These are phyloP conservation scores for Sylvia atricapilla DNA, from an alignment of 2,113 vertebrate genomes.

Conservation along the genomic window DNA sequence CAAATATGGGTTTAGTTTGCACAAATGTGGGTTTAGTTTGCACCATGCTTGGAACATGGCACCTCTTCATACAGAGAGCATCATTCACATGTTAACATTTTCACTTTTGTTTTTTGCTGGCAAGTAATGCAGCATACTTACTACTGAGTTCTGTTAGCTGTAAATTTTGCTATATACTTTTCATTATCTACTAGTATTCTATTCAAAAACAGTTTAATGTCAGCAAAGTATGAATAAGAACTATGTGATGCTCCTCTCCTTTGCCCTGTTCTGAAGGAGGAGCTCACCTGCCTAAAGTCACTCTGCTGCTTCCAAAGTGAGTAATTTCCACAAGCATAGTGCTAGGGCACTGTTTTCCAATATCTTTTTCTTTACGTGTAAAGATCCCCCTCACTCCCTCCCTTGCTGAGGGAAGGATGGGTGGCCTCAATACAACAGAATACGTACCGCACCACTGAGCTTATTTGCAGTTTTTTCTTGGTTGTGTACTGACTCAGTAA, in stretches of 20 bases:
- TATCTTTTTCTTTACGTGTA: not conserved
- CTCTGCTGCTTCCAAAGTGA: not conserved
- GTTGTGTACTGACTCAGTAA: not conserved
- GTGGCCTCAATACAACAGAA: not conserved
- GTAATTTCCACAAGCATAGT: not conserved
- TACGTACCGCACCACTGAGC: accelerated
- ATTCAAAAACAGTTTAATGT: not conserved
- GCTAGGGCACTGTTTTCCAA: not conserved
- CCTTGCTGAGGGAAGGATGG: not conserved
- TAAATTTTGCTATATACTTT: not conserved
- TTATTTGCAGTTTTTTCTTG: not conserved
- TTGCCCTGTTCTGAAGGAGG: not conserved
- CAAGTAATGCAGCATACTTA: slow-evolving; percentile 18
- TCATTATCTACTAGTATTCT: not conserved
- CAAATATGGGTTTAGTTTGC: slow-evolving; percentile 61
- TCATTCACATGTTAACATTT: slow-evolving; percentile 45
- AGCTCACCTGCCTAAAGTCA: not conserved
- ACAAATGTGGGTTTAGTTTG: slow-evolving; percentile 61
- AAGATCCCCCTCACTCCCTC: not conserved
- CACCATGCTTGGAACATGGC: slow-evolving; percentile 52
- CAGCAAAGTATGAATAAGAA: not conserved
- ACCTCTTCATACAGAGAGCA: slow-evolving; percentile 53
- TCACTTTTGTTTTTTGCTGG: slow-evolving; percentile 51
- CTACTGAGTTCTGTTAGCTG: not conserved
- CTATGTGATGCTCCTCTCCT: not conserved